Evolutionary conservation across 2,888 invertebrate species (phyloP).

Genomic region (Lamellibrachia columna): DNA sequence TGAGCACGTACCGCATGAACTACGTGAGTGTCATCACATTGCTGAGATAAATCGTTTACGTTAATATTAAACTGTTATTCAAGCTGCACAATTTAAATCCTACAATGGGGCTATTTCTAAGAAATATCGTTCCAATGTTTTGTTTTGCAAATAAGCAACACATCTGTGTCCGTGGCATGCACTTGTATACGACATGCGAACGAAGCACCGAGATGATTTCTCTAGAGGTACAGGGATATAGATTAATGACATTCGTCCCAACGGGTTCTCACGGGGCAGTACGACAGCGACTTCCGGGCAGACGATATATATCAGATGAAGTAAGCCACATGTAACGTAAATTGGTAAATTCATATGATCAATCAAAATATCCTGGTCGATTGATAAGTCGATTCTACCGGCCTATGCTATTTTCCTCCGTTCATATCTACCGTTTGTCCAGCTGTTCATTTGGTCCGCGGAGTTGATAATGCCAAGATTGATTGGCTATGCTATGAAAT

Average conservation of each 20-base stretch:
- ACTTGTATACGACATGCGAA: background rate
- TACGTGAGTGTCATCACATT: no score
- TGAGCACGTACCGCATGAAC: background rate
- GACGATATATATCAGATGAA: background rate
- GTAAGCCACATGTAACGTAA: background rate
- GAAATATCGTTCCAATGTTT: background rate
- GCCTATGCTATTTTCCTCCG: background rate
- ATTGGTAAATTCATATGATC: background rate
- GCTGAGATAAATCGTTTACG: no score
- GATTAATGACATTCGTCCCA: background rate
- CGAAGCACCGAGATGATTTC: background rate
- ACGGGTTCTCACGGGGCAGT: background rate
- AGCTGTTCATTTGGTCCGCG: background rate
- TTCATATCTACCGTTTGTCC: background rate
- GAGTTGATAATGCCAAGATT: slow-evolving; percentile 7
- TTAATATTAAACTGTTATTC: no score
- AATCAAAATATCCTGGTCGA: background rate
- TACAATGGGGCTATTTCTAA: background rate
- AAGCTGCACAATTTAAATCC: background rate
- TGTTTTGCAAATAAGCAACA: background rate
- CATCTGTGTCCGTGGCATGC: background rate
- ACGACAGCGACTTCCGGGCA: background rate
- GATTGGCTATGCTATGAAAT: background rate
- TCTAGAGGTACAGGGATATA: background rate
- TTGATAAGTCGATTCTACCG: background rate